These are phyloP conservation scores for Pygocentrus nattereri DNA, from an alignment of 2,797 vertebrate genomes.

Conservation along the genomic window DNA sequence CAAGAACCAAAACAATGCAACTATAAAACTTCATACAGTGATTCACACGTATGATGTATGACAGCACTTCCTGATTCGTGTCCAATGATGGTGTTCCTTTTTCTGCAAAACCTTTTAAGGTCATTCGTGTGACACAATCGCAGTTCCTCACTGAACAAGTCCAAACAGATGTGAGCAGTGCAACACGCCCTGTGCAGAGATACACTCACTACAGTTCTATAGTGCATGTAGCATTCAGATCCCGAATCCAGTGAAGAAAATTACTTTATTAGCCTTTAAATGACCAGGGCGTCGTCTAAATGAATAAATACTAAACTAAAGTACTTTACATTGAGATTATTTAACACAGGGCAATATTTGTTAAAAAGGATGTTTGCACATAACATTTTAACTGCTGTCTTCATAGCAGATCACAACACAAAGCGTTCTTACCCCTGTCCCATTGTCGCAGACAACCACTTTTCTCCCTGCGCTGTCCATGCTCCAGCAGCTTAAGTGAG, in stretches of 20 bases:
- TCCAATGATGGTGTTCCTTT: slow-evolving; percentile 66
- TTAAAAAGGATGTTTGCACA: not conserved
- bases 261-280: not conserved
- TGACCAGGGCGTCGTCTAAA: not conserved
- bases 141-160: slow-evolving; percentile 67
- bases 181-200: slow-evolving; percentile 32
- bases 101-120: slow-evolving; percentile 76
- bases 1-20: not conserved
- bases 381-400: not conserved
- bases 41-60: not conserved
- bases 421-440: slow-evolving; percentile 78
- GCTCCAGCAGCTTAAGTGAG: slow-evolving; percentile 35
- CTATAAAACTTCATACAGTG: not conserved
- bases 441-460: slow-evolving; percentile 85
- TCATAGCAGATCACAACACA: not conserved
- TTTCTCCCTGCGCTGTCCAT: slow-evolving; percentile 83
- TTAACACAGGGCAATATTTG: not conserved
- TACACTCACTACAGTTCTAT: not conserved
- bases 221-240: not conserved
- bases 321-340: not conserved
- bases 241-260: not conserved
- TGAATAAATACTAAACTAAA: not conserved
- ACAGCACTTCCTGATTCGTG: slow-evolving; percentile 66
- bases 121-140: slow-evolving; percentile 41
- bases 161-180: slow-evolving; percentile 69